Percentiles rank a stretch among this genome's conserved stretches.
Evolutionary conservation across 2,888 invertebrate genomes (phyloP).

Genomic region (Eristalis intricaria): DNA sequence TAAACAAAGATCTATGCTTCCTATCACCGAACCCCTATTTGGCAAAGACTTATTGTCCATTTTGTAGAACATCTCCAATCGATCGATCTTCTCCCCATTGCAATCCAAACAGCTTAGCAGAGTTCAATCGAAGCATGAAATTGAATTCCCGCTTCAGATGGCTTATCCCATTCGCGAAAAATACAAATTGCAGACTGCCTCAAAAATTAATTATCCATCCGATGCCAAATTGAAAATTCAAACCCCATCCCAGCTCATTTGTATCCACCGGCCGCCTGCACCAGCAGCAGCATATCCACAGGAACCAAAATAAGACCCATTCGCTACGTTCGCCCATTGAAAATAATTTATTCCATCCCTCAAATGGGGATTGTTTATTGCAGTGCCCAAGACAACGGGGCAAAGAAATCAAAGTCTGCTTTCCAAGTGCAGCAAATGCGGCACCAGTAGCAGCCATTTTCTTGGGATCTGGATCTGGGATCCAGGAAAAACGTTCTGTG

Average conservation of each 20-base stretch:
- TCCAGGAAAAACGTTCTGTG: constrained; percentile 63
- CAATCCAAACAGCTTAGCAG: neutral
- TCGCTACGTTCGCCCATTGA: constrained; percentile 27
- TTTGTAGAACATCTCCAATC: neutral
- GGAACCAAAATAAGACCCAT: constrained; percentile 40
- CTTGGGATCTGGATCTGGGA: constrained; percentile 57
- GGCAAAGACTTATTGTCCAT: neutral
- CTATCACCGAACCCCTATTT: neutral
- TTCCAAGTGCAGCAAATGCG: constrained; percentile 42
- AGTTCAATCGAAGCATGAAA: neutral
- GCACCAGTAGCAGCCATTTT: constrained; percentile 60
- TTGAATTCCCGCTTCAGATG: constrained; percentile 12
- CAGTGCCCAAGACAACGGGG: constrained; percentile 6
- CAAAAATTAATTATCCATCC: constrained; percentile 62
- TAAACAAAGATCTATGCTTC: neutral
- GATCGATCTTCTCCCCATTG: neutral
- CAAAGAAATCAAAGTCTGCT: constrained; percentile 47
- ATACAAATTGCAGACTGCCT: constrained; percentile 52
- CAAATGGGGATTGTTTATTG: constrained; percentile 63
- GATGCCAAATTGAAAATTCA: constrained; percentile 14
- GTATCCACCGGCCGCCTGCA: neutral
- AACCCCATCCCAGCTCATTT: constrained; percentile 11
- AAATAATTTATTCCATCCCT: constrained; percentile 69
- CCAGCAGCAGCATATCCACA: constrained; percentile 15
- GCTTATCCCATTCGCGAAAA: constrained; percentile 23